phyloP scores from a whole-genome alignment of 2,888 invertebrate species.

The Thecocarcelia acutangulata region DNA sequence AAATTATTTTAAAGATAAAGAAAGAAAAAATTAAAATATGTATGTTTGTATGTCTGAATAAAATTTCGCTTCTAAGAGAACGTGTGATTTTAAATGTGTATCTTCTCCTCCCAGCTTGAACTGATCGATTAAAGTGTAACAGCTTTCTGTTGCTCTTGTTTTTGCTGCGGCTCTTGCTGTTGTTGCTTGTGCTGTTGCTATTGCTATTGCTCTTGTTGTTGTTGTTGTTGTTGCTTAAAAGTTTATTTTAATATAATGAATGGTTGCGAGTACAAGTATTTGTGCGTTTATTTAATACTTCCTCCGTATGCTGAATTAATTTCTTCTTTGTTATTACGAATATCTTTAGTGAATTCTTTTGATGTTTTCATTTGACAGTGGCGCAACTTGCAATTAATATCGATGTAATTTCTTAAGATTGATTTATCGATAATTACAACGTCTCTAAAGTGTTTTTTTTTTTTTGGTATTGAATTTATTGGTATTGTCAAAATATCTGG shows the following conservation, averaged over 20 bases:
- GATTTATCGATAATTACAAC: too few species aligned
- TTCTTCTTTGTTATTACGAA: not conserved
- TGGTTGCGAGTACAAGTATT: constrained; percentile 22
- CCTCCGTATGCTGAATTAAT: constrained; percentile 48
- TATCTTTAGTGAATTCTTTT: constrained; percentile 30
- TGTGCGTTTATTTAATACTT: constrained; percentile 60
- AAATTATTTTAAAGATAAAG: not conserved
- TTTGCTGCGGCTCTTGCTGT: constrained; percentile 1
- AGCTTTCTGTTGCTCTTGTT: constrained; percentile 19
- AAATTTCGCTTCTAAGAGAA: not conserved
- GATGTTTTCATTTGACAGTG: constrained; percentile 32
- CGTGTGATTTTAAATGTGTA: not conserved
- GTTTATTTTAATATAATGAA: constrained; percentile 42
- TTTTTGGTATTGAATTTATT: too few species aligned
- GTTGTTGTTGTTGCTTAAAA: constrained; percentile 8
- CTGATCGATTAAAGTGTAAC: constrained; percentile 57
- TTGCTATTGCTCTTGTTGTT: not conserved
- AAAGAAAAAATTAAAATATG: too few species aligned
- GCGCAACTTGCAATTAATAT: not conserved
- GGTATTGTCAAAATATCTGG: too few species aligned
- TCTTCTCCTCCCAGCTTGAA: constrained; percentile 32
- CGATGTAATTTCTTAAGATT: not conserved
- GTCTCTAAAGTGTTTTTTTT: too few species aligned
- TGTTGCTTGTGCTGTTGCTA: constrained; percentile 1
- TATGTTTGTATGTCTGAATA: not conserved